These are phyloP conservation scores for Perizoma affinitatum DNA, from an alignment of 2,888 invertebrate species.

Conservation along the genomic window DNA sequence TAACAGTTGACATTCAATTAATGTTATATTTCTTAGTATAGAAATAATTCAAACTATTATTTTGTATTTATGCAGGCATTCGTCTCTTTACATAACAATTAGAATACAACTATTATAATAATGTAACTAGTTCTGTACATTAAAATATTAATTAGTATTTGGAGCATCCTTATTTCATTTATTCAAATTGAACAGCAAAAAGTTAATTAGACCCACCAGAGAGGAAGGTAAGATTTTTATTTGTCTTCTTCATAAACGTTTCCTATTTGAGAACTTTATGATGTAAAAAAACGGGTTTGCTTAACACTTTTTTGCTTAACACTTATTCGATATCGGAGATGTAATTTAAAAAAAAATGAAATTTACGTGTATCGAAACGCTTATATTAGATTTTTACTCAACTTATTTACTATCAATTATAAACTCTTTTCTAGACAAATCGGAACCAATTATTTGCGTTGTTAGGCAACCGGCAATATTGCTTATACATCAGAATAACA, in stretches of 20 bases:
- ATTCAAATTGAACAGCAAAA: conserved; percentile 25
- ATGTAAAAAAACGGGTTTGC: conserved; percentile 6
- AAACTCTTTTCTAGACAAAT: too few species aligned
- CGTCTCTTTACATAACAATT: conserved; percentile 13
- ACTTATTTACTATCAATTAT: too few species aligned
- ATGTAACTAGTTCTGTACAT: conserved; percentile 9
- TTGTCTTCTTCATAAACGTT: conserved; percentile 45
- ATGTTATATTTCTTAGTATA: conserved; percentile 2
- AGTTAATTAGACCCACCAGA: conserved; percentile 39
- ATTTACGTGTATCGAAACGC: too few species aligned
- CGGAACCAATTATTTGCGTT: too few species aligned
- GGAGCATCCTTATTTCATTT: conserved; percentile 16
- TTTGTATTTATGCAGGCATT: conserved; percentile 21
- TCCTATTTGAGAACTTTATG: conserved; percentile 48
- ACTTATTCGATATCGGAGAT: too few species aligned
- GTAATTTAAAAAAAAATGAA: too few species aligned
- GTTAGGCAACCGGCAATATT: too few species aligned
- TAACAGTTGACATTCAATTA: conserved; percentile 6
- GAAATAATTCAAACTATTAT: background rate
- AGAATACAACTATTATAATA: conserved; percentile 13
- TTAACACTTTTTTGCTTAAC: too few species aligned
- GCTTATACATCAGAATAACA: too few species aligned
- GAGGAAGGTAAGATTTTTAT: conserved; percentile 54
- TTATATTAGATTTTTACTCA: too few species aligned
- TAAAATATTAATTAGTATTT: conserved; percentile 10